Evolutionary conservation across 2,888 invertebrate species (phyloP).

Genomic region (Zootermopsis nevadensis): DNA sequence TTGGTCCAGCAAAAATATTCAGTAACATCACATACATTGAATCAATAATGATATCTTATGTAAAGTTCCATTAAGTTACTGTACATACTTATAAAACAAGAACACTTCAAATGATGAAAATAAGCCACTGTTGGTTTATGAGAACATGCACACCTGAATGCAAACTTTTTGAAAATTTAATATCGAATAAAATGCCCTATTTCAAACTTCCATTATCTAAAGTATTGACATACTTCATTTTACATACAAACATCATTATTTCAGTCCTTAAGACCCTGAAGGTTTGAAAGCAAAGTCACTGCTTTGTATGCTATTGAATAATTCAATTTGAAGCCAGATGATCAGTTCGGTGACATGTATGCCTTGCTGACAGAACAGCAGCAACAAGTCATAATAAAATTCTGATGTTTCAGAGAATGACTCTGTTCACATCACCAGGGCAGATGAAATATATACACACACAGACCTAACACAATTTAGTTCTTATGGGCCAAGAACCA

Average conservation of each 20-base stretch:
- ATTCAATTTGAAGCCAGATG: not conserved
- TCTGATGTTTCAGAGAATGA: no score
- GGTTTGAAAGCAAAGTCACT: not conserved
- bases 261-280: not conserved
- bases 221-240: not conserved
- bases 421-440: no score
- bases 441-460: no score
- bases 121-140: not conserved
- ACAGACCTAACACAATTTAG: no score
- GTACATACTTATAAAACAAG: not conserved
- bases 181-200: not conserved
- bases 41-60: not conserved
- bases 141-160: not conserved
- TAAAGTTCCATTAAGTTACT: not conserved
- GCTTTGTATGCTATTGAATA: not conserved
- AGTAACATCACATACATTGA: not conserved
- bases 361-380: no score
- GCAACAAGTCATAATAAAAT: no score
- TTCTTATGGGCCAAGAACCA: no score
- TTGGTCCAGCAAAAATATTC: not conserved
- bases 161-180: not conserved
- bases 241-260: not conserved
- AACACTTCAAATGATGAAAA: not conserved
- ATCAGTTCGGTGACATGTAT: not conserved
- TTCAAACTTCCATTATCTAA: not conserved